Conservation (phyloP, 2,113 vertebrate species). For the Tachysurus fulvidraco region DNA sequence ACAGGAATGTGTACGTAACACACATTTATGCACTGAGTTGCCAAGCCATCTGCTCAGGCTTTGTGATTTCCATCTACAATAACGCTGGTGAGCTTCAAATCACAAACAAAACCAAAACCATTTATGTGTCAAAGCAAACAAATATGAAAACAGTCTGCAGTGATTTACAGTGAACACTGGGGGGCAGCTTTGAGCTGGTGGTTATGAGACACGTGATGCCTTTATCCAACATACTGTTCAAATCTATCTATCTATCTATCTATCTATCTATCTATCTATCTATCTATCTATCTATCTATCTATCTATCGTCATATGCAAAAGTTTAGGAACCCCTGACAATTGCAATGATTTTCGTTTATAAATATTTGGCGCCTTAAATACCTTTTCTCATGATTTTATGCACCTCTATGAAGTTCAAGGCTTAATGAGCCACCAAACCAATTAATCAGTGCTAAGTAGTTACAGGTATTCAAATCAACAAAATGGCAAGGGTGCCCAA, state of each 20-base stretch:
- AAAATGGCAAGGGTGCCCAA: no score
- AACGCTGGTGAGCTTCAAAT: neutral
- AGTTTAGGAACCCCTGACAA: no score
- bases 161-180: neutral
- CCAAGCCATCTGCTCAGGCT: constrained; percentile 32
- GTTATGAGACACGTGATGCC: neutral
- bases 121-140: neutral
- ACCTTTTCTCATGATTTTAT: no score
- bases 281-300: neutral
- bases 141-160: neutral
- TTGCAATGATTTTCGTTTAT: neutral
- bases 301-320: neutral
- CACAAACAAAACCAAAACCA: neutral
- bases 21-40: neutral
- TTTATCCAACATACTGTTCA: neutral
- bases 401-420: no score
- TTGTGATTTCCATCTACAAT: neutral
- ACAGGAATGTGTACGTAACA: neutral
- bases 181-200: neutral
- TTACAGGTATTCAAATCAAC: no score
- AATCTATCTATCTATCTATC: neutral
- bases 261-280: neutral
- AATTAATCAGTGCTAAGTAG: no score
- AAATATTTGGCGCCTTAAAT: no score
- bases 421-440: no score